These are phyloP conservation scores for Amiota mariae DNA, from an alignment of 2,888 invertebrate species.

Conservation along the genomic window DNA sequence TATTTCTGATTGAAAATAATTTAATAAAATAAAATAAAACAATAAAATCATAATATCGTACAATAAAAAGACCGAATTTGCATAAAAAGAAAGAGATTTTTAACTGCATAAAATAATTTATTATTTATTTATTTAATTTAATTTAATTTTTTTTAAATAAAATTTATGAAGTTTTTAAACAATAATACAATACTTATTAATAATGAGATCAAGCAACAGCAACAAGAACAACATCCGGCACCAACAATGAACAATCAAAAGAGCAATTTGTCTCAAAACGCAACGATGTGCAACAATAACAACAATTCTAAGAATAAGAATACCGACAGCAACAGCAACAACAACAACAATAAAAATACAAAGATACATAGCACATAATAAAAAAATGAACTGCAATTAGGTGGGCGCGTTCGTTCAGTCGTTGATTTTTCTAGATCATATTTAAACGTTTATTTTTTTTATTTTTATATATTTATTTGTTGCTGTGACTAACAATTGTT, in stretches of 20 bases:
- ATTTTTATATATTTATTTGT: neutral
- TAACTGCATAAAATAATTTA: constrained; percentile 30
- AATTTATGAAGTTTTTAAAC: constrained; percentile 29
- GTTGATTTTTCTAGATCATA: constrained; percentile 64
- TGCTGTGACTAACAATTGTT: constrained; percentile 48
- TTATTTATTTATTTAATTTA: constrained; percentile 34
- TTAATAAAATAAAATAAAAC: neutral
- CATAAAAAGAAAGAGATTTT: constrained; percentile 12
- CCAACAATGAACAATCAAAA: constrained; percentile 48
- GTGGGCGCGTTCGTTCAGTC: constrained; percentile 56
- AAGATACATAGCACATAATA: neutral
- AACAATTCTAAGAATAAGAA: constrained; percentile 32
- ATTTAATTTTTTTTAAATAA: constrained; percentile 27
- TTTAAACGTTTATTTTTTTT: constrained; percentile 57
- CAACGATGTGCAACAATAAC: constrained; percentile 52
- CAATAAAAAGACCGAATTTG: neutral
- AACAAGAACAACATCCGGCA: constrained; percentile 58
- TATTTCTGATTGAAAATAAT: constrained; percentile 6
- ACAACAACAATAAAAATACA: neutral
- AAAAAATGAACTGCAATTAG: constrained; percentile 39
- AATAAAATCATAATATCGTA: neutral
- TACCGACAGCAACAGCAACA: constrained; percentile 23
- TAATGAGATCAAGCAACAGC: constrained; percentile 34
- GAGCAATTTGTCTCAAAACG: constrained; percentile 51
- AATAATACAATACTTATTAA: neutral